Percentiles rank a stretch among this genome's conserved stretches.
Conservation (phyloP, 2,113 vertebrate genomes). For the Scytalopus superciliaris region DNA sequence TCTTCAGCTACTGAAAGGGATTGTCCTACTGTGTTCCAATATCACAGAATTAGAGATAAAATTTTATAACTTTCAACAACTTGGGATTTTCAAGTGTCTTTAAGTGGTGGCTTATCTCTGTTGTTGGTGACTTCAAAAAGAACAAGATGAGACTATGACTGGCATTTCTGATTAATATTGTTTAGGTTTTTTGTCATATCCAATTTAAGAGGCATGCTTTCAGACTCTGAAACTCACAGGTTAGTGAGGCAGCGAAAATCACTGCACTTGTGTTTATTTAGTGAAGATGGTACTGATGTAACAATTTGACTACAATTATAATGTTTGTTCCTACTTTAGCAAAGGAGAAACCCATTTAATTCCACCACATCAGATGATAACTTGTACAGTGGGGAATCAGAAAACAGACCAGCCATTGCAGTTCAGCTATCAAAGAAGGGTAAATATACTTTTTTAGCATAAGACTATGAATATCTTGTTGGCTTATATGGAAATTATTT, state of each 20-base stretch:
- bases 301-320: not conserved
- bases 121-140: not conserved
- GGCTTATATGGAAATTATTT: not conserved
- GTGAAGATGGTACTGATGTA: not conserved
- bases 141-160: not conserved
- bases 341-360: slow-evolving; percentile 89
- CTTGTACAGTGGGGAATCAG: not conserved
- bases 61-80: not conserved
- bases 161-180: not conserved
- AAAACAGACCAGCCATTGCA: slow-evolving; percentile 35
- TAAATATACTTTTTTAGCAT: slow-evolving; percentile 53
- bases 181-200: not conserved
- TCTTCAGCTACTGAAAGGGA: not conserved
- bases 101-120: not conserved
- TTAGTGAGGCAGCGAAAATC: not conserved
- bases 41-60: not conserved
- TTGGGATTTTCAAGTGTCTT: not conserved
- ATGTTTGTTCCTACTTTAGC: slow-evolving; percentile 62
- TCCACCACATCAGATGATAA: slow-evolving; percentile 57
- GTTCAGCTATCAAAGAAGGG: slow-evolving; percentile 70
- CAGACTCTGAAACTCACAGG: no score
- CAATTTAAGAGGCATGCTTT: not conserved
- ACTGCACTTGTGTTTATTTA: not conserved
- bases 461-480: not conserved
- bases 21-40: not conserved